Percentiles rank a stretch among this genome's conserved stretches.
These are phyloP conservation scores for Andrena marginata DNA, from an alignment of 2,888 invertebrate species.

Conservation along the genomic window DNA sequence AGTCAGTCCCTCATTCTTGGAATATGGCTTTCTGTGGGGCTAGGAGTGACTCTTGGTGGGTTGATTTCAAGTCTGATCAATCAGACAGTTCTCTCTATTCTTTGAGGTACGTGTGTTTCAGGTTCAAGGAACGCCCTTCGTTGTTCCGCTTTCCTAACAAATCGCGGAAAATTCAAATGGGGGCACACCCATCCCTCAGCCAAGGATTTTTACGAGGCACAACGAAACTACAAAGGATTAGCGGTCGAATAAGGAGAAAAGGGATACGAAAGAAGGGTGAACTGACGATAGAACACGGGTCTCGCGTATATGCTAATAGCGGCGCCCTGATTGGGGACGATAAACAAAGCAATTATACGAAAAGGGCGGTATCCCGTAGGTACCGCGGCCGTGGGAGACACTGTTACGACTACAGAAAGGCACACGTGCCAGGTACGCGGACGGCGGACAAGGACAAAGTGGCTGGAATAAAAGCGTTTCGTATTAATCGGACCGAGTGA, in stretches of 20 bases:
- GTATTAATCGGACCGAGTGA: constrained; percentile 64
- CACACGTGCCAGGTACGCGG: constrained; percentile 61
- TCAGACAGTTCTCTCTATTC: too few species aligned
- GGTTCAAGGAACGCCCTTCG: too few species aligned
- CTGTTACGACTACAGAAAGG: constrained; percentile 57
- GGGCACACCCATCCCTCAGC: background rate
- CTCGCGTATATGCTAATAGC: constrained; percentile 82
- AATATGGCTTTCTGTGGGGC: background rate
- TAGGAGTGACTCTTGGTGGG: too few species aligned
- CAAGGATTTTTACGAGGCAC: constrained; percentile 1
- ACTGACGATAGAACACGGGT: constrained; percentile 53
- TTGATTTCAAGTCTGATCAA: too few species aligned
- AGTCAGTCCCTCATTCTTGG: constrained; percentile 40
- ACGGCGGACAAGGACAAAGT: constrained; percentile 63
- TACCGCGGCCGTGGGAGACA: constrained; percentile 56
- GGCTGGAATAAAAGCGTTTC: constrained; percentile 65
- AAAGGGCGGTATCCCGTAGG: constrained; percentile 77
- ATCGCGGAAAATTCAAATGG: background rate
- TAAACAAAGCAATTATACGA: constrained; percentile 84
- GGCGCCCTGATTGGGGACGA: constrained; percentile 80
- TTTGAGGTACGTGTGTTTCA: too few species aligned
- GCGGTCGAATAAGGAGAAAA: constrained; percentile 41
- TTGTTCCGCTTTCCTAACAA: background rate
- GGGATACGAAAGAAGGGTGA: constrained; percentile 39
- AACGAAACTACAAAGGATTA: constrained; percentile 16